phyloP scores from a whole-genome alignment of 1,140 invertebrate genomes.

The Drosophila rhopaloa region DNA sequence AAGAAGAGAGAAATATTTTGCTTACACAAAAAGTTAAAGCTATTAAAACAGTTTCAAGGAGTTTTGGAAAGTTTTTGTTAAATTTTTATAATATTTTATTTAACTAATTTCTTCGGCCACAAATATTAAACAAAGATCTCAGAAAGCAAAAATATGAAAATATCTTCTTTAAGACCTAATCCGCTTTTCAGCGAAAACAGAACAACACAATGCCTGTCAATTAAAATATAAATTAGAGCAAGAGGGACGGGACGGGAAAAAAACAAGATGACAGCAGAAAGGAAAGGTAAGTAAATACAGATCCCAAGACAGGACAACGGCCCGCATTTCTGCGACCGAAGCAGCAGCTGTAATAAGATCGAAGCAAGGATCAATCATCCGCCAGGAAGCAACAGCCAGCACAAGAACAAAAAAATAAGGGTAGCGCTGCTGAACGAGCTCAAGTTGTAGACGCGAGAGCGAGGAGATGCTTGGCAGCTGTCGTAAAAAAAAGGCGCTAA shows the following conservation, averaged over 20 bases:
- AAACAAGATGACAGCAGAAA: slow-evolving; percentile 6
- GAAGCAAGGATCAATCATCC: slow-evolving; percentile 69
- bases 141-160: neutral
- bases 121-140: neutral
- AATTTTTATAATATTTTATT: neutral
- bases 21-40: too few relatives aligned
- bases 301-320: slow-evolving; percentile 35
- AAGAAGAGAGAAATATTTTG: too few relatives aligned
- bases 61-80: neutral
- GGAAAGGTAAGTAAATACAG: slow-evolving; percentile 18
- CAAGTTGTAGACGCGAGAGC: slow-evolving; percentile 2
- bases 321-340: slow-evolving; percentile 42
- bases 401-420: slow-evolving; percentile 58
- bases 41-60: neutral
- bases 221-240: slow-evolving; percentile 48
- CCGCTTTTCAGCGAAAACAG: neutral
- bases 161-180: slow-evolving; percentile 7
- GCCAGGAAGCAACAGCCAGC: slow-evolving; percentile 61
- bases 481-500: slow-evolving; percentile 71
- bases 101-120: too few relatives aligned
- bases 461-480: slow-evolving; percentile 63
- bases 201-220: slow-evolving; percentile 15
- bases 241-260: slow-evolving; percentile 3
- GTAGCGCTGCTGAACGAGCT: slow-evolving; percentile 41
- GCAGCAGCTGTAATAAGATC: slow-evolving; percentile 73